These are phyloP conservation scores for Meta bourneti DNA, from an alignment of 2,888 invertebrate genomes.

Conservation along the genomic window DNA sequence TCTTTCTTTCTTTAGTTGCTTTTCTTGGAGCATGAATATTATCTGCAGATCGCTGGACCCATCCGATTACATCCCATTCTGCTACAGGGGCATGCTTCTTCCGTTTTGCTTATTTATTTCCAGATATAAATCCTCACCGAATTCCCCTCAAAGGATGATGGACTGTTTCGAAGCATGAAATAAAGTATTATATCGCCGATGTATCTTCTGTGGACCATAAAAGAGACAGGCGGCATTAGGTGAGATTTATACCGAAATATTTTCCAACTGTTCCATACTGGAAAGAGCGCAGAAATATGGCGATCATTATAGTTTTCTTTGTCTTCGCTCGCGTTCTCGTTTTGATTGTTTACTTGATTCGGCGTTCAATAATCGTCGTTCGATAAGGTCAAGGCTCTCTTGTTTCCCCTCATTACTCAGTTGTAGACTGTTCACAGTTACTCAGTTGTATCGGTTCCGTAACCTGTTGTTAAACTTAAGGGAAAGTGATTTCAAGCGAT, in stretches of 20 bases:
- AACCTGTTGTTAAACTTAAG: constrained; percentile 1
- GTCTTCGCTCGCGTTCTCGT: not conserved
- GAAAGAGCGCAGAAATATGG: not conserved
- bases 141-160: not conserved
- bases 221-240: not conserved
- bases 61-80: not conserved
- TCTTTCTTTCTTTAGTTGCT: constrained; percentile 54
- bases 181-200: too few species aligned
- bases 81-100: not conserved
- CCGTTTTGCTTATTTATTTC: not conserved
- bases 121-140: not conserved
- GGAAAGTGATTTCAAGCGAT: constrained; percentile 22
- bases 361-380: constrained; percentile 1
- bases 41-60: constrained; percentile 36
- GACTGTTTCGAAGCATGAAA: not conserved
- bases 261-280: not conserved
- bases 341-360: not conserved
- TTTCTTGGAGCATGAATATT: constrained; percentile 49
- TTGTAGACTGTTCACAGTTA: constrained; percentile 26
- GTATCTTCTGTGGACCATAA: too few species aligned
- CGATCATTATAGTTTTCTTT: not conserved
- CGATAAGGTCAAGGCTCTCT: constrained; percentile 20
- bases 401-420: not conserved
- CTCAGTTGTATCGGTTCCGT: not conserved
- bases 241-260: not conserved